Conservation (phyloP, 2,797 vertebrate species). For the Thripadectes ignobilis region DNA sequence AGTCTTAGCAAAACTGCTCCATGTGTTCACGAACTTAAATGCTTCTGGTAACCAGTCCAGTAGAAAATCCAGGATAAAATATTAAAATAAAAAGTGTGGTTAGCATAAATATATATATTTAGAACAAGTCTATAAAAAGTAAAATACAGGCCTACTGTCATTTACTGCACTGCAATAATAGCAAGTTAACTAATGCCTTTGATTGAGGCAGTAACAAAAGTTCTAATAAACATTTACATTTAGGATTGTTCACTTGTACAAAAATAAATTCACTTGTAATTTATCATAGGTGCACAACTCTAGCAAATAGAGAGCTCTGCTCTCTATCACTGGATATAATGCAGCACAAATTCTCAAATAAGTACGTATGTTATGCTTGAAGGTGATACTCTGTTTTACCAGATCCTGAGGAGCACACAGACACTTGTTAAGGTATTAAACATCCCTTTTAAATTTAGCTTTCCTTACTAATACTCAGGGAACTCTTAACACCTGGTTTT, state of each 20-base stretch:
- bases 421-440: not conserved
- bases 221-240: constrained; percentile 65
- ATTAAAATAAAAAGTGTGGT: not conserved
- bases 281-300: constrained; percentile 30
- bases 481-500: not conserved
- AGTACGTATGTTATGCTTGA: not conserved
- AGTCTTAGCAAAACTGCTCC: not conserved
- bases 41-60: not conserved
- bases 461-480: not conserved
- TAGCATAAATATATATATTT: not conserved
- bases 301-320: constrained; percentile 50
- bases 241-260: constrained; percentile 38
- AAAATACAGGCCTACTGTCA: not conserved
- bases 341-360: constrained; percentile 18
- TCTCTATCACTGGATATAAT: not conserved
- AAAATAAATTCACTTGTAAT: constrained; percentile 54
- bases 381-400: not conserved
- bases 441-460: not conserved
- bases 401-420: not conserved
- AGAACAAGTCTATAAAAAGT: constrained; percentile 10
- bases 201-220: constrained; percentile 17
- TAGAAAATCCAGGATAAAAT: constrained; percentile 5
- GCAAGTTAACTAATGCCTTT: constrained; percentile 28
- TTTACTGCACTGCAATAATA: not conserved
- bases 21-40: not conserved